A percentile compares a stretch with the other conserved stretches of the same genome.
These are phyloP conservation scores for Metopia argyrocephala DNA, from an alignment of 2,888 invertebrate species.

Conservation along the genomic window DNA sequence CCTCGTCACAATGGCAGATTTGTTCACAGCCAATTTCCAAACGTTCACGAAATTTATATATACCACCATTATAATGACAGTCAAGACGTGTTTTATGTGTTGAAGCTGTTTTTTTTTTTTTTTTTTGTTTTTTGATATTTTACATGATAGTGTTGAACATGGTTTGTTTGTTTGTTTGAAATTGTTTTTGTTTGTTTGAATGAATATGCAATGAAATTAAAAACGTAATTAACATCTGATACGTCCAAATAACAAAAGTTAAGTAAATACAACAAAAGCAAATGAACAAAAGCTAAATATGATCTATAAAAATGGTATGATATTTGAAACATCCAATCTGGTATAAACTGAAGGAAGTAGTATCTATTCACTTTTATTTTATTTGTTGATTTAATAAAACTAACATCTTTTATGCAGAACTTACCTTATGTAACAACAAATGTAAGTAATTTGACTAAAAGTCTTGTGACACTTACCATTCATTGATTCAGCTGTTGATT, in stretches of 20 bases:
- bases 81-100: constrained; percentile 72
- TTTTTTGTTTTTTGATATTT: constrained; percentile 15
- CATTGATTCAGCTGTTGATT: constrained; percentile 62
- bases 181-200: constrained; percentile 52
- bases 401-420: not conserved
- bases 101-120: constrained; percentile 62
- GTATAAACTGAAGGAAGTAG: constrained; percentile 1
- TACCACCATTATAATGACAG: constrained; percentile 81
- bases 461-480: constrained; percentile 62
- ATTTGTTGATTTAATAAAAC: constrained; percentile 23
- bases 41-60: constrained; percentile 85
- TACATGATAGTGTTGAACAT: constrained; percentile 40
- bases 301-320: constrained; percentile 13
- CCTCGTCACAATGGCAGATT: constrained; percentile 87
- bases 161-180: constrained; percentile 28
- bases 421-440: not conserved
- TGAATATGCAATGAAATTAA: constrained; percentile 58
- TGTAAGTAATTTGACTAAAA: not conserved
- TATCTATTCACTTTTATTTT: not conserved
- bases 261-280: constrained; percentile 27
- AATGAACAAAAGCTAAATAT: constrained; percentile 18
- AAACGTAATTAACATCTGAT: constrained; percentile 56
- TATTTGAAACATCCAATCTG: not conserved
- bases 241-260: constrained; percentile 15
- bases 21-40: constrained; percentile 90